Base-by-base conservation (phyloP, 2,797 vertebrate genomes). In the Lindbergichthys nudifrons region DNA sequence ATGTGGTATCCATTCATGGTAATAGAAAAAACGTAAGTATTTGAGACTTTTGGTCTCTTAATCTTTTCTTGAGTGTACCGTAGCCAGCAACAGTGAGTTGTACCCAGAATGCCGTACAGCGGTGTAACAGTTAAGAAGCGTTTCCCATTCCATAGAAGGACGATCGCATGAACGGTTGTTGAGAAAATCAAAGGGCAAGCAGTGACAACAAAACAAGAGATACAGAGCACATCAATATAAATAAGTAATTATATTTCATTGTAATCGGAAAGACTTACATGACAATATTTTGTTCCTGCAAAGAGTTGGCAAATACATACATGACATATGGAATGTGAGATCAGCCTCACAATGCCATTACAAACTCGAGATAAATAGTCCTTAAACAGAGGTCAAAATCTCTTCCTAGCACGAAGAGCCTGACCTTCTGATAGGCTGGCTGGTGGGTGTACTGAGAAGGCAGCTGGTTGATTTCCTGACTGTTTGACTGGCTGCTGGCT, bases 401-500 rank as follows among this genome's bases (percentile, higher is more conserved):
- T 16, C 51, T 19, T 64, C 18, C 19, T 32, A 45, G 39, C 48
- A 62, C 61, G 56, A 81, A 70, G 57, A 63, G 9, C 21, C 26
- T 70, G 36, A 23, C 43, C 8, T 48, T 51, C 32, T 82, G 70
- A 65, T 73, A 8, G 52, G 14, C 50, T 69, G 75, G 46, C 46
- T 66, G 39, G n/a, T 70, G 46, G 70, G 71, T 81, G 59, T 16
- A 69, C 39, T 52, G 59, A 73, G 73, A 7, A 75, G 73, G 72
- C 70, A 83, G 82, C 76, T 84, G 73, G 42, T 81, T 65, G 73
- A 14, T 52, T 82, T 77, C 59, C 60, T 83, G 82, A 45, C 64
- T 87, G 79, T 61, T 76, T 87, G 71, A 67, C 65, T 76, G 71
- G 48, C 79, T 81, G 74, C 65, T 89, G 76, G 50, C 54, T 83